Percentiles rank a stretch among this genome's conserved stretches.
Evolutionary conservation across 2,113 vertebrate genomes (phyloP).

Genomic region (Gadus macrocephalus): DNA sequence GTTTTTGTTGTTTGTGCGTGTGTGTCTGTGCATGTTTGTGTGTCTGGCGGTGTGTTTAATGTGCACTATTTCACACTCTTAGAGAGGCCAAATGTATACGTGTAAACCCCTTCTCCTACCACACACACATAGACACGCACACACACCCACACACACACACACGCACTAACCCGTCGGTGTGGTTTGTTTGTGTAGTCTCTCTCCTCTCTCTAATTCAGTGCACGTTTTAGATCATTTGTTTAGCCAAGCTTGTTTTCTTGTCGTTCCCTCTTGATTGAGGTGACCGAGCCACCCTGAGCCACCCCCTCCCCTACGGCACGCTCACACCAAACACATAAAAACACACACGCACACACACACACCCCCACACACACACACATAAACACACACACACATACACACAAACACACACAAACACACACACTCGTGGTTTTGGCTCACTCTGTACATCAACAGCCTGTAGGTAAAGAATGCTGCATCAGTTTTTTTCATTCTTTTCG

Average conservation of each 20-base stretch:
- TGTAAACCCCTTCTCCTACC: neutral
- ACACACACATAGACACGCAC: neutral
- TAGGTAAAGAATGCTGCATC: conserved; percentile 51
- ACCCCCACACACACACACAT: neutral
- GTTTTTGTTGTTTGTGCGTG: neutral
- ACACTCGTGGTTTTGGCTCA: conserved; percentile 43
- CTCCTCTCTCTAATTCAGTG: conserved; percentile 23
- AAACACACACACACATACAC: neutral
- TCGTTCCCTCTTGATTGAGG: conserved; percentile 56
- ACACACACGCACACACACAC: neutral
- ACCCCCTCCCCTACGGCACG: conserved; percentile 9
- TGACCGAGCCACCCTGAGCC: conserved; percentile 39
- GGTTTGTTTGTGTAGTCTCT: conserved; percentile 59
- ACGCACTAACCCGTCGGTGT: conserved; percentile 18
- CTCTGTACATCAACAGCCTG: conserved; percentile 33
- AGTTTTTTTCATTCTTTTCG: too few species aligned
- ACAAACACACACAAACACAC: neutral
- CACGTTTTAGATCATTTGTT: conserved; percentile 36
- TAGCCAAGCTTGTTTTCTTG: conserved; percentile 51
- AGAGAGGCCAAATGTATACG: conserved; percentile 9
- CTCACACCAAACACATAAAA: conserved; percentile 20
- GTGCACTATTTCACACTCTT: conserved; percentile 23
- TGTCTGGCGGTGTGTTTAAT: neutral
- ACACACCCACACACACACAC: neutral
- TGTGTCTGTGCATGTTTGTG: neutral